Base-by-base conservation (phyloP, 1,140 invertebrate genomes). In the Brachionus plicatilis region DNA sequence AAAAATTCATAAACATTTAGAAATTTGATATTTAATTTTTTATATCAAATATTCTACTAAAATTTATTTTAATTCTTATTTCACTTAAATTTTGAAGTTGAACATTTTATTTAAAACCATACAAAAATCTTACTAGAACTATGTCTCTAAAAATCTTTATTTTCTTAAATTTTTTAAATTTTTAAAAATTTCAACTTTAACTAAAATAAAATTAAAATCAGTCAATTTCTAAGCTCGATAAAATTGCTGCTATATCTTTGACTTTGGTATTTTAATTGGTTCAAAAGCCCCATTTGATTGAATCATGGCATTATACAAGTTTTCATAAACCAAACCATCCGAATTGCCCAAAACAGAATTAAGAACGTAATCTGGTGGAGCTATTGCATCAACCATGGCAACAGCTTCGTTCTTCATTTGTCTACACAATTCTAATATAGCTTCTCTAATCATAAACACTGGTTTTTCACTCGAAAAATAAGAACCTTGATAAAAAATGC, bases 351-450 rank as follows among this genome's bases (percentile, higher is more conserved):
- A 89, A 7, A 88, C 87, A 17, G 89, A 90, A 85, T 88, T 87
- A 3, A 90, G 85, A 41, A 90, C 86, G 79, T 88, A 78, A 53
- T 80, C 95, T 14, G 94, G 93, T 1, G 95, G 95, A 17, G 95
- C 94, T 83, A 97, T 91, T 0, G 92, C 92, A 91, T 97, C 96
- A 1, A 93, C 93, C n/a, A 96, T 90, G 8, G 93, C 87, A 11
- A 96, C 92, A 8, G 93, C 92, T 85, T 96, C 93, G 70, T 92
- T 90, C 87, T 93, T 93, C 9, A 96, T 86, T 66, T 90, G 87
- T 1, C 87, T 85, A 87, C 93, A 93, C 27, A 93, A 87, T 47
- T 89, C 88, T 79, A 95, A 87, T 17, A 96, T 92, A 0, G 89
- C 87, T 27, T 89, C 87, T n/a, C 86, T 86, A 29, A 88, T 88